Conservation (phyloP, 30 jellyfish, hydroid and myxozoan genomes). For the Turritopsis rubra region DNA sequence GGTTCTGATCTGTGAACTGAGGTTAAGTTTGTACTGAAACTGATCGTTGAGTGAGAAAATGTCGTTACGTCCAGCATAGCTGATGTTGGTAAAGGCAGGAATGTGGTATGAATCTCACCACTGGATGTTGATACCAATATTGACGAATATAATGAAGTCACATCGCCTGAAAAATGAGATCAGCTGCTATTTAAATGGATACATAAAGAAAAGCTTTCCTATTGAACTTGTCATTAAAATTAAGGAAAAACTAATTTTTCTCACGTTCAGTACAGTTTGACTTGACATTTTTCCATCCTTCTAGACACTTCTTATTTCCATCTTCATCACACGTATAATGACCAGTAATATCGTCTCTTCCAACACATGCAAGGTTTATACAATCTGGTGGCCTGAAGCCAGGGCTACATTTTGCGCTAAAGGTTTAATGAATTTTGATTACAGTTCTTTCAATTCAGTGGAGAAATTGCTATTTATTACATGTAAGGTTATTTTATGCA, state of each 20-base stretch:
- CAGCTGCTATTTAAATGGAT: no score
- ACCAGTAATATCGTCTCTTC: constrained; percentile 47
- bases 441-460: not conserved
- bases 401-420: not conserved
- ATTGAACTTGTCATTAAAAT: no score
- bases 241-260: not conserved
- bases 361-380: constrained; percentile 13
- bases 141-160: not conserved
- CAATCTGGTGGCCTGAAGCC: constrained; percentile 8
- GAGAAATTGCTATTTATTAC: no score
- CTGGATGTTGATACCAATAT: not conserved
- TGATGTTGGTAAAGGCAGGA: no score
- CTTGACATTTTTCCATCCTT: constrained; percentile 54
- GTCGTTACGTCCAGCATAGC: no score
- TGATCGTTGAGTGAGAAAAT: no score
- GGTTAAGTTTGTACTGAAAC: no score
- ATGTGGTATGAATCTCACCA: not conserved
- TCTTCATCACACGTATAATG: constrained; percentile 49
- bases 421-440: not conserved
- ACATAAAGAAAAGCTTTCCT: no score
- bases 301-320: constrained; percentile 56
- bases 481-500: no score
- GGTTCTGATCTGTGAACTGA: no score
- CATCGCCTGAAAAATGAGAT: not conserved
- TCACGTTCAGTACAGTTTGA: constrained; percentile 52